Base-by-base conservation (phyloP, 2,888 invertebrate species). In the Tetragonisca angustula region DNA sequence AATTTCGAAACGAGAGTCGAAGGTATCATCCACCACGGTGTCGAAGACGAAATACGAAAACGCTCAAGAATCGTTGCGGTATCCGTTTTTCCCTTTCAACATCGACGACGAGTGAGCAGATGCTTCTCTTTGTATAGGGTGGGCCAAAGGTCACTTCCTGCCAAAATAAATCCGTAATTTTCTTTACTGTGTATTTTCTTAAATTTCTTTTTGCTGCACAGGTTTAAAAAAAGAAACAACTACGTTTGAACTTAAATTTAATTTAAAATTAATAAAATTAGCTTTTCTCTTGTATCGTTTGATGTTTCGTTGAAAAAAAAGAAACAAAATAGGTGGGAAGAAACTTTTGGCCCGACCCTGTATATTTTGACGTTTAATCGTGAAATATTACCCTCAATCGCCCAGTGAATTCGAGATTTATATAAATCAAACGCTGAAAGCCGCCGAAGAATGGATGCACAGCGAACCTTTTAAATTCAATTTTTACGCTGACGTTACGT, bases 371-470 rank as follows among this genome's bases (percentile, higher is more conserved):
- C 21, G 27, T 17, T 9, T 54, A 2, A 54, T 32, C 2, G n/a
- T 3, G 13, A 2, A 52, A 9, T 17, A 49, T 68, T 13, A n/a
- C 17, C 61, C 59, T 32, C 15, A 65, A 76, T 9, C n/a, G 19
- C 43, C 43, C 3, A 76, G 68, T 3, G 72, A 73, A 15, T 73
- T n/a, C 24, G 91, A 90, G 9, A 74, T 81, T 11, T 88, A 93
- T 62, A 90, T 94, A 91, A 82, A 88, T 17, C 82, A 84, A 62
- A 87, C 93, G 2, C 50, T 92, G 21, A 78, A 86, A 2, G 90
- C 91, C 0, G 89, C 94, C 0, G 95, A 95, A 87, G 88, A 93
- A 61, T 95, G 95, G 95, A 50, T 95, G 2, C 95, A 91, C 91
- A 82, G 85, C 9, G 76, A 62, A 52, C 89, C 83, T n/a, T 80